Conservation (phyloP, 2,113 vertebrate genomes). For the Calidris pugnax region DNA sequence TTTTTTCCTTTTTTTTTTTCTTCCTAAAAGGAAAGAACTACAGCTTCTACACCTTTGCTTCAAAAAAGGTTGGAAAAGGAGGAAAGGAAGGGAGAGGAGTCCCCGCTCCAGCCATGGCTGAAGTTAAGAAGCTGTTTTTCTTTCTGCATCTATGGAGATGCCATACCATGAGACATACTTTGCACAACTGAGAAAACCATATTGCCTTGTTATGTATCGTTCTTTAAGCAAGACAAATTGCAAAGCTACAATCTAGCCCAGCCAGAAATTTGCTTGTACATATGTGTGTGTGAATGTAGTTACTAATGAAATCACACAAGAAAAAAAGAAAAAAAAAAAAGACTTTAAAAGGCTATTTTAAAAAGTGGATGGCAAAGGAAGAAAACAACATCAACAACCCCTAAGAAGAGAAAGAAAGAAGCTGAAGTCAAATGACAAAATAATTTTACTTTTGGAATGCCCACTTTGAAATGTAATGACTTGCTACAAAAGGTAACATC, state of each 20-base stretch:
- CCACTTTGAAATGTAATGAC: not conserved
- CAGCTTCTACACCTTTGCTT: fast-evolving
- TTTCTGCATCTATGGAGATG: not conserved
- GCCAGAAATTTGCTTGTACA: not conserved
- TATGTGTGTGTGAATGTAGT: not conserved
- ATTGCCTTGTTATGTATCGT: not conserved
- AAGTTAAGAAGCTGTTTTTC: not conserved
- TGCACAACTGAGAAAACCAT: not conserved
- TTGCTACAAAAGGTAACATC: conserved; percentile 22
- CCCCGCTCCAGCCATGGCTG: not conserved
- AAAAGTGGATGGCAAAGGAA: not conserved
- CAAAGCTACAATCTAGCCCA: not conserved
- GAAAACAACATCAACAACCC: not conserved
- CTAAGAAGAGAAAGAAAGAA: not conserved
- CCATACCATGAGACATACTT: not conserved
- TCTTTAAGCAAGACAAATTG: not conserved
- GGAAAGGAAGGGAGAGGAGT: not conserved
- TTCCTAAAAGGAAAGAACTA: not conserved
- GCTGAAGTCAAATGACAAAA: not conserved
- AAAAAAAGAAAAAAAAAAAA: not conserved
- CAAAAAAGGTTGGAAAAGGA: not conserved
- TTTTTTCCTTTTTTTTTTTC: not conserved
- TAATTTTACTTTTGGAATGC: not conserved
- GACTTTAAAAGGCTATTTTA: not conserved
- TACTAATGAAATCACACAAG: not conserved